These are phyloP conservation scores for Pluvialis apricaria DNA, from an alignment of 2,113 vertebrate genomes.

Conservation along the genomic window DNA sequence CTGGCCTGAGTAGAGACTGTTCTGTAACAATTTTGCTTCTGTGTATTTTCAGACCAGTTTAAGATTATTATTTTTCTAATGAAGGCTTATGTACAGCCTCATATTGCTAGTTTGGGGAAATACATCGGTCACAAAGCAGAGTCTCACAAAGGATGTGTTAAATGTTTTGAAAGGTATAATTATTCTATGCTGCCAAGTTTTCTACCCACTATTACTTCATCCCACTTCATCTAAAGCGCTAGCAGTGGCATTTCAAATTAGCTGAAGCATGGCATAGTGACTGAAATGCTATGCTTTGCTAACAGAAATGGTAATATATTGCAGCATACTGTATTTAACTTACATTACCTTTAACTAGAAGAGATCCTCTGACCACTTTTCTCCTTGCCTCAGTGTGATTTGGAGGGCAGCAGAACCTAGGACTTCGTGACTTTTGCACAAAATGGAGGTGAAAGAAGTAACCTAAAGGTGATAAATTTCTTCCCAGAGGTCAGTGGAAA, in stretches of 20 bases:
- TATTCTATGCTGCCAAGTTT: background rate
- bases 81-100: background rate
- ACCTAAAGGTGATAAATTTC: background rate
- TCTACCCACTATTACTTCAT: background rate
- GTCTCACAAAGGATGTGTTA: background rate
- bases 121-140: background rate
- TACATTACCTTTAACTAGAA: background rate
- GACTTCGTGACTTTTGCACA: background rate
- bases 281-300: background rate
- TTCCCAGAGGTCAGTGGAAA: background rate
- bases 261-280: background rate
- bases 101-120: background rate
- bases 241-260: background rate
- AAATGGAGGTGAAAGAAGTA: background rate
- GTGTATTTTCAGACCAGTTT: background rate
- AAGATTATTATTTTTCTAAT: background rate
- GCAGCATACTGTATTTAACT: background rate
- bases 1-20: accelerated
- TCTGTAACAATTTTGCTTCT: background rate
- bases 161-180: background rate
- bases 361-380: background rate
- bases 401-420: background rate
- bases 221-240: background rate
- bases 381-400: background rate
- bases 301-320: background rate